Evolutionary conservation across 2,113 vertebrate species (phyloP).

Genomic region (Thamnophis sirtalis): DNA sequence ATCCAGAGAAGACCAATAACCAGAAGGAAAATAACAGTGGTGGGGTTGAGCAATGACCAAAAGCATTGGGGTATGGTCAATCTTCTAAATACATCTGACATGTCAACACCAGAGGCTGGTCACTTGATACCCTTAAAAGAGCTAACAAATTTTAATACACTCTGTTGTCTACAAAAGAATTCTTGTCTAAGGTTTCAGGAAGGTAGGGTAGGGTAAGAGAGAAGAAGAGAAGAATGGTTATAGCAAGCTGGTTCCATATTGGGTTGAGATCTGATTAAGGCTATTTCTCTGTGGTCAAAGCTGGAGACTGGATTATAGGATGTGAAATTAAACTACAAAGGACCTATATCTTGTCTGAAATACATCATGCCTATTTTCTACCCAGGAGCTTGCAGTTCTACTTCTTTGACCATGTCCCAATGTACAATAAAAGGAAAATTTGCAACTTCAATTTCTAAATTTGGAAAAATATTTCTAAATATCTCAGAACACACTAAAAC

Average conservation of each 20-base stretch:
- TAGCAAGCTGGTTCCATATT: neutral
- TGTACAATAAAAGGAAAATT: neutral
- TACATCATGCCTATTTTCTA: neutral
- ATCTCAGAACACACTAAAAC: neutral
- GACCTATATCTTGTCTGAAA: neutral
- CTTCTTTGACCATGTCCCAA: neutral
- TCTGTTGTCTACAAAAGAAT: neutral
- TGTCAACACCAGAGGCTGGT: neutral
- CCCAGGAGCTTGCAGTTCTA: neutral
- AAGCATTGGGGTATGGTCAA: neutral
- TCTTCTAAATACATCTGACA: neutral
- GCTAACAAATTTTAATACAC: neutral
- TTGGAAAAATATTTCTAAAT: neutral
- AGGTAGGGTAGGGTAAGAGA: no score
- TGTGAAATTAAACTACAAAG: neutral
- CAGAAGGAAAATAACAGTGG: neutral
- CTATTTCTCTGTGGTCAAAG: neutral
- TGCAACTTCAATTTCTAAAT: neutral
- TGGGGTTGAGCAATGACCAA: neutral
- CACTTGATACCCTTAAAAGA: neutral
- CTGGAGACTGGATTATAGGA: neutral
- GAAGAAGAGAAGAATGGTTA: neutral
- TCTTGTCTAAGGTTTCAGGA: neutral
- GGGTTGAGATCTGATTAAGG: neutral
- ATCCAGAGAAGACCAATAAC: neutral